phyloP scores from a whole-genome alignment of 2,888 invertebrate genomes.

The Graphium colonna region DNA sequence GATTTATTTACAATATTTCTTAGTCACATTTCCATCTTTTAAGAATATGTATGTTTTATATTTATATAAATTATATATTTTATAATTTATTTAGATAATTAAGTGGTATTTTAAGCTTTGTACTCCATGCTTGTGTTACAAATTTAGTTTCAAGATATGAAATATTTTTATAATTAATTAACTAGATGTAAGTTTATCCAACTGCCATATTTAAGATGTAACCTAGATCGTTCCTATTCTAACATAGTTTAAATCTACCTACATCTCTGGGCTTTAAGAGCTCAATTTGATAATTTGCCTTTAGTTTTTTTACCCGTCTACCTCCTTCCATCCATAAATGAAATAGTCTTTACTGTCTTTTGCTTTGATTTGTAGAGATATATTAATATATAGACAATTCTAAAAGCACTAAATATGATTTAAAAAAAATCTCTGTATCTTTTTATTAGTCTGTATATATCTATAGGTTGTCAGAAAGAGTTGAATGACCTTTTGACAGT shows the following conservation, averaged over 20 bases:
- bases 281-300: too few species aligned
- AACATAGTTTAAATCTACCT: not conserved
- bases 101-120: not conserved
- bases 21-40: too few species aligned
- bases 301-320: too few species aligned
- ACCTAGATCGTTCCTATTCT: conserved; percentile 9
- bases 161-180: conserved; percentile 9
- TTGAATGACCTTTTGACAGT: conserved; percentile 2
- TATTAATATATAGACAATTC: too few species aligned
- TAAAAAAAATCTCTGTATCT: too few species aligned
- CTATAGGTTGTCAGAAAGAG: not conserved
- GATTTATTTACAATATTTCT: too few species aligned
- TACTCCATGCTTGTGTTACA: conserved; percentile 9
- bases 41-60: too few species aligned
- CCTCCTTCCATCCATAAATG: too few species aligned
- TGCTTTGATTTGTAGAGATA: too few species aligned
- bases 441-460: not conserved
- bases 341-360: too few species aligned
- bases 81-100: conserved; percentile 1
- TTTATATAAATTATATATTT: not conserved
- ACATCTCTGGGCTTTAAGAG: too few species aligned
- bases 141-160: conserved; percentile 5
- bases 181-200: conserved; percentile 3
- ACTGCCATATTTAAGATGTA: conserved; percentile 22
- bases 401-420: too few species aligned